Evolutionary conservation across 2,888 invertebrate species (phyloP), one percentile per base, ranked within the genome.

Genomic region (Melieria picta): DNA sequence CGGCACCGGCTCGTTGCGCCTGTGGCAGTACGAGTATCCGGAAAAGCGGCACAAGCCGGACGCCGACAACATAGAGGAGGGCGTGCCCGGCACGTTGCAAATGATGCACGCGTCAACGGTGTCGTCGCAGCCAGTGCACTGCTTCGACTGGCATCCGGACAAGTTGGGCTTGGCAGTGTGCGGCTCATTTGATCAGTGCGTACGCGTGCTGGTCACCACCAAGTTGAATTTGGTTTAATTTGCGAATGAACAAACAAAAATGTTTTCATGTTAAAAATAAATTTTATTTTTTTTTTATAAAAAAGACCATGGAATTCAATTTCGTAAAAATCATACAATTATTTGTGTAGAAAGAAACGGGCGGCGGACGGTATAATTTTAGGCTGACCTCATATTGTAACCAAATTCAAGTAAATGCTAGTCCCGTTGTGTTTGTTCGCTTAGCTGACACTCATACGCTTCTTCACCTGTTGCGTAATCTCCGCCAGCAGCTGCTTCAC

Each of bases 1-100:
- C 4, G 98, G 98, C 0, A 91, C 91, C 77, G 98, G 98, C 7
- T 93, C 95, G n/a, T 85, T 97, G 16, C 91, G 93, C 75, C 88
- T 98, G n/a, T 98, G 98, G 98, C 95, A 97, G 89, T 98, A 98
- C 93, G 89, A 91, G 74, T 98, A 98, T 85, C 98, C 98, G 0
- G 90, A 91, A 7, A 91, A 92, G 77, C 89, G 97, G 55, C 90
- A 89, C 58, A 90, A 90, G 56, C 90, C 91, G 0, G 94, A 94
- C 80, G 85, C 89, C 0, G 92, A 95, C 78, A 95, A 94, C 0
- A 88, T 89, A 3, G 90, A 91, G 0, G 86, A 90, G 70, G 97
- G 97, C 3, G 92, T 96, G 0, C 86, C 92, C 2, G 98, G 98
- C 0, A 91, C 89, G 48, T 82, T 97, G 45, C 88, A 89, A 46